Percentiles rank a stretch among this genome's conserved stretches.
These are phyloP conservation scores for Leptopilina myrica DNA, from an alignment of 2,888 invertebrate genomes.

Conservation along the genomic window DNA sequence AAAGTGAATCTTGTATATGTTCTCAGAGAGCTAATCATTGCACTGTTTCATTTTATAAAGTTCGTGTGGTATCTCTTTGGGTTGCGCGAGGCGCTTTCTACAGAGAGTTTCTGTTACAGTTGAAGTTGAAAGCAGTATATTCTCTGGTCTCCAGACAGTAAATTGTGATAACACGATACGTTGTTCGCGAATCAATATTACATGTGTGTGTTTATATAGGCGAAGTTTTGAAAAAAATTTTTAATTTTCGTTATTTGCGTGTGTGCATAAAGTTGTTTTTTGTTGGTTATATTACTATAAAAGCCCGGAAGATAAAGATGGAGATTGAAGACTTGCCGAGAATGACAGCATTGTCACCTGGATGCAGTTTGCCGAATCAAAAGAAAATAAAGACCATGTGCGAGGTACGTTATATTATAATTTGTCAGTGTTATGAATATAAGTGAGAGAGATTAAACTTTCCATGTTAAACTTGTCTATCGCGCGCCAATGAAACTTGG, in stretches of 20 bases:
- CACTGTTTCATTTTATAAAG: constrained; percentile 10
- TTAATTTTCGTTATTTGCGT: too few relatives aligned
- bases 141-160: constrained; percentile 12
- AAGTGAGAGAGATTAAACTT: constrained; percentile 16
- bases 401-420: constrained; percentile 57
- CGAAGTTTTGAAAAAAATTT: background rate
- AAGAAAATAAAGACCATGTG: constrained; percentile 56
- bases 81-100: constrained; percentile 8
- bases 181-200: constrained; percentile 1
- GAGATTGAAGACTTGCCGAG: constrained; percentile 78
- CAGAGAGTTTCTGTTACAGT: background rate
- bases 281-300: too few relatives aligned
- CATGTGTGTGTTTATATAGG: background rate
- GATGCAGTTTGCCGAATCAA: constrained; percentile 60
- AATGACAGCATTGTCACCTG: constrained; percentile 79
- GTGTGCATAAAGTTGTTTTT: too few relatives aligned
- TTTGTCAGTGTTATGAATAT: constrained; percentile 15
- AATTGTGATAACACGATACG: constrained; percentile 11
- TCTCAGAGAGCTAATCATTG: constrained; percentile 3
- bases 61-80: constrained; percentile 18
- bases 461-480: constrained; percentile 55
- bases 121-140: constrained; percentile 30
- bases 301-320: constrained; percentile 46
- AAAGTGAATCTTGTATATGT: background rate
- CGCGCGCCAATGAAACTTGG: constrained; percentile 37